A percentile compares a stretch with the other conserved stretches of the same genome.
phyloP scores from a whole-genome alignment of 2,113 vertebrate genomes.

The Phalacrocorax aristotelis region DNA sequence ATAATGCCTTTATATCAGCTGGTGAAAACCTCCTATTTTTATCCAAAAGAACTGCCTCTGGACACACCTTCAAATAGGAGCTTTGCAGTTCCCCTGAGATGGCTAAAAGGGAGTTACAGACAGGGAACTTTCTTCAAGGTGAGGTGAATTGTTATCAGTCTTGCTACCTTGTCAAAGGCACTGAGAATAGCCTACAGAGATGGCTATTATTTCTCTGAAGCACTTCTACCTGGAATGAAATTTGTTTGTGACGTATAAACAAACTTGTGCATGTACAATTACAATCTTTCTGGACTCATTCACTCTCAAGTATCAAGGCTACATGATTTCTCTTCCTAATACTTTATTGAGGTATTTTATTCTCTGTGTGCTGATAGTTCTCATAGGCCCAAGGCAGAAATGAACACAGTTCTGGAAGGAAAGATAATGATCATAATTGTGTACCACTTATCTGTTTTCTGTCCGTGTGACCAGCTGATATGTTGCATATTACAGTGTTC shows the following conservation, averaged over 20 bases:
- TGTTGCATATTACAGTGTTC: not conserved
- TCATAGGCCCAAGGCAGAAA: not conserved
- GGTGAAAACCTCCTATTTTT: not conserved
- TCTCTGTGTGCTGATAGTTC: not conserved
- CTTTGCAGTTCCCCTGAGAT: not conserved
- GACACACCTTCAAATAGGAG: not conserved
- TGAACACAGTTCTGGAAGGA: not conserved
- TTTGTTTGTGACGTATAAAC: not conserved
- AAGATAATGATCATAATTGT: not conserved
- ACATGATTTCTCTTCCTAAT: not conserved
- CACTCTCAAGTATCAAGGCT: too few species aligned
- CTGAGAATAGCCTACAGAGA: not conserved
- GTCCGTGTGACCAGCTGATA: not conserved
- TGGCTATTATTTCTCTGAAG: not conserved
- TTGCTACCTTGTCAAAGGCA: not conserved
- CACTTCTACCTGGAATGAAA: not conserved
- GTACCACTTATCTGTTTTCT: not conserved
- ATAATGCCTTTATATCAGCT: not conserved
- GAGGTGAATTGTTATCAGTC: constrained; percentile 1
- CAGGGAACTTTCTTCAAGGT: not conserved
- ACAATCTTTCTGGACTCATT: too few species aligned
- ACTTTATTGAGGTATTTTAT: not conserved
- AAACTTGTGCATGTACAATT: not conserved
- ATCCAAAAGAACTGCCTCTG: not conserved
- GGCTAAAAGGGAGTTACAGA: not conserved